phyloP scores from a whole-genome alignment of 2,113 vertebrate species.

The Charadrius vociferus region DNA sequence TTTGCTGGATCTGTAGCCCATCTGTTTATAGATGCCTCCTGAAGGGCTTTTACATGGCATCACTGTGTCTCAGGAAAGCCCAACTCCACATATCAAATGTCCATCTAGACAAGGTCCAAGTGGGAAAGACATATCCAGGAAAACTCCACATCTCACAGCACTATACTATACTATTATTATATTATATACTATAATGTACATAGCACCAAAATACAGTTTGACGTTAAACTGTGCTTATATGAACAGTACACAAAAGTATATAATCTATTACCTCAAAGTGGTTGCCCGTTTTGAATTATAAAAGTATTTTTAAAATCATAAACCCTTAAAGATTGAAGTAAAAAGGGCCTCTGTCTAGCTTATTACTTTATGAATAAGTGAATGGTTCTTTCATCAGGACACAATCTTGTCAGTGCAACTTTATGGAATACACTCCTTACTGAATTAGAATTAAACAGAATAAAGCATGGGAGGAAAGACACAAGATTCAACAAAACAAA shows the following conservation, averaged over 20 bases:
- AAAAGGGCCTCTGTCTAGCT: not conserved
- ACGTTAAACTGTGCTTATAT: not conserved
- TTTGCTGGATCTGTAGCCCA: not conserved
- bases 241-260: not conserved
- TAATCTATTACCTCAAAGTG: not conserved
- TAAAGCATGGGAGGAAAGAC: not conserved
- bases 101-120: not conserved
- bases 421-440: not conserved
- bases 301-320: not conserved
- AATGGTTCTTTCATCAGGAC: not conserved
- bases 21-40: not conserved
- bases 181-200: fast-evolving
- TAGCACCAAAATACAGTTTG: not conserved
- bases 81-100: not conserved
- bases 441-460: not conserved
- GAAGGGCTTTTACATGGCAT: not conserved
- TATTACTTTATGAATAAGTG: not conserved
- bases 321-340: not conserved
- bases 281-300: not conserved
- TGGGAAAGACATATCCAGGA: not conserved
- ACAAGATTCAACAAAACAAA: not conserved
- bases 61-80: not conserved
- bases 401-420: not conserved
- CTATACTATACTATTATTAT: not conserved
- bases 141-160: not conserved